phyloP scores from a whole-genome alignment of 2,797 vertebrate genomes.

The Gymnothorax javanicus region DNA sequence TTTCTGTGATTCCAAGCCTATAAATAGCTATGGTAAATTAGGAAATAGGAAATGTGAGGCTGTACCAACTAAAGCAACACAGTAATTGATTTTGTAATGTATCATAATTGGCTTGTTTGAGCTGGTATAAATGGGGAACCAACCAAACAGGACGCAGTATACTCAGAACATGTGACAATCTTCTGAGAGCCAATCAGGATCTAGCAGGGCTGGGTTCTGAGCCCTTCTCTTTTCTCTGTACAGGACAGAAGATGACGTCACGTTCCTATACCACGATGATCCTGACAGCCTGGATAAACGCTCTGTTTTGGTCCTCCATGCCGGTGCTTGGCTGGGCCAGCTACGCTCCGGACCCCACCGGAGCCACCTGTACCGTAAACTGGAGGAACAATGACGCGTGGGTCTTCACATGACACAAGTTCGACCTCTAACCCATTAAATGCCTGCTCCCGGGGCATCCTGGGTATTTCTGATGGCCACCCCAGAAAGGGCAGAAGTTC shows the following conservation, averaged over 20 bases:
- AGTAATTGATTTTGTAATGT: too few species aligned
- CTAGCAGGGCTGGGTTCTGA: neutral
- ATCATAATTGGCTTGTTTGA: too few species aligned
- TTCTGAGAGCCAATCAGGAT: too few species aligned
- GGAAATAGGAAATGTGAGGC: too few species aligned
- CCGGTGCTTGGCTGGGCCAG: slow-evolving; percentile 88
- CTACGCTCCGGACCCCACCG: slow-evolving; percentile 93
- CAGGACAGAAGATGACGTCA: slow-evolving; percentile 86
- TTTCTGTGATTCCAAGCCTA: too few species aligned
- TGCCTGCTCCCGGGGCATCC: neutral
- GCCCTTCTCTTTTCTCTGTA: neutral
- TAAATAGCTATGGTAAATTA: too few species aligned
- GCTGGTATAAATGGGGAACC: too few species aligned
- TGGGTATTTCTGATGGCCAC: too few species aligned
- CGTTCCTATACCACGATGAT: slow-evolving; percentile 83
- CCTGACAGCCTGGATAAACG: slow-evolving; percentile 90
- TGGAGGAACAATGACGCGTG: slow-evolving; percentile 91
- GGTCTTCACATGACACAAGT: slow-evolving; percentile 52
- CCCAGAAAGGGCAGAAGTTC: too few species aligned
- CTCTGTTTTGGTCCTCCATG: slow-evolving; percentile 91
- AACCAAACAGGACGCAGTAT: too few species aligned
- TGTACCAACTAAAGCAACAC: too few species aligned
- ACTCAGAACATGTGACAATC: too few species aligned
- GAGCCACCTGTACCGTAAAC: slow-evolving; percentile 94
- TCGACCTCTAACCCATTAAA: neutral